Evolutionary conservation across 2,797 vertebrate species (phyloP), one percentile per base, ranked within the genome.

Genomic region (Falco novaeseelandiae): DNA sequence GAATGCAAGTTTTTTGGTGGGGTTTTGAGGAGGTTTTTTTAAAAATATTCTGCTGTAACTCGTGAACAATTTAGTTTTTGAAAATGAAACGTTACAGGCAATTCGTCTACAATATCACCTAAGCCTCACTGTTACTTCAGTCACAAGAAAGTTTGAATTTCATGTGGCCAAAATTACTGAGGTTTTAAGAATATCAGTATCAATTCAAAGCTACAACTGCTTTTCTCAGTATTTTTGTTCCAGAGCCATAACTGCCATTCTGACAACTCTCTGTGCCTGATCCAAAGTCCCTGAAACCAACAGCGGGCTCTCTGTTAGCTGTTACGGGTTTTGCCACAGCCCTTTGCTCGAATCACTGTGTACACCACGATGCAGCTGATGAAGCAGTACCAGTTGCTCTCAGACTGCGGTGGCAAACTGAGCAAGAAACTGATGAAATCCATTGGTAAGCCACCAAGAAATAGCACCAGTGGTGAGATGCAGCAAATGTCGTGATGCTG

Each of bases 111-210:
- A 2, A 52, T 69, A 92, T 85, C 84, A 95, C 89, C 86, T 93
- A 87, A 90, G 78, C 27, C 22, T 67, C 70, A 30, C 61, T 97
- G 94, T 87, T 95, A 94, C 90, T 97, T 92, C 81, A 93, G 91
- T 95, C 86, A 54, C 55, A 93, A 85, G 65, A 67, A 94, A 93
- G 74, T 77, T 4, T 87, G 89, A 54, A 89, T 89, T 93, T 96
- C 92, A 89, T 52, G 82, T 61, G 76, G 76, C 42, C 90, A 92
- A 81, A 78, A 87, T 88, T 93, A 89, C 54, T 94, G 76, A 93
- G 87, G 59, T 95, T 95, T 96, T 63, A 87, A 86, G 94, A 92
- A 81, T 86, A 94, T 72, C 86, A 54, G 65, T 71, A 89, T 88
- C 72, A 86, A 93, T 79, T 94, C 78, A 76, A 69, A 63, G 57